Base-by-base conservation (phyloP, 2,113 vertebrate genomes). In the Daubentonia madagascariensis region DNA sequence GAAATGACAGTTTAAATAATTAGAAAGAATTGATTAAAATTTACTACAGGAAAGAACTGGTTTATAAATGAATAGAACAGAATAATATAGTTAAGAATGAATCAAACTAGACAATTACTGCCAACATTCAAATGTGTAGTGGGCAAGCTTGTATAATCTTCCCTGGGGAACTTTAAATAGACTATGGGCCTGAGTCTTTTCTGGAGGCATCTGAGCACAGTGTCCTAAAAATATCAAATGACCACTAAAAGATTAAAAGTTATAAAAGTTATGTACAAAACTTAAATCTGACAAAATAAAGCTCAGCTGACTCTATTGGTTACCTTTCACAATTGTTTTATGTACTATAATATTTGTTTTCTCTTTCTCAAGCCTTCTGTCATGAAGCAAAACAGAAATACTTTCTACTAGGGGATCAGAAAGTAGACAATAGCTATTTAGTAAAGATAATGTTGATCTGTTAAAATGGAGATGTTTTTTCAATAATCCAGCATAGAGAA, bases 151-250 rank as follows among this genome's bases (percentile, higher is more conserved):
- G 35, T 22, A 0, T 80, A 78, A 52, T 68, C 48, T 95, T 88
- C 61, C 57, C 30, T 48, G 35, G 79, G 78, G 54, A 76, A 37
- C 93, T 95, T 91, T 96, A 94, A 92, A 94, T 93, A 97, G 45
- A 89, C 20, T 65, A 10, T 2, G 12, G 20, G 45, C 20, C 75
- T 91, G 25, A 78, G 35, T 43, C 78, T 95, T 94, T 73, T 73
- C 32, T 91, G 76, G 75, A 91, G 45, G 40, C 43, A 45, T 91
- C 92, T 96, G 32, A 97, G 48, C 32, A 48, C 35, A 52, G 20
- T 80, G 80, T 76, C 43, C 96, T 97, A 80, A 97, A 97, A 97
- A 89, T 95, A 89, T 30, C 25, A 2, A 88, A 13, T 73, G 89
- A 89, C 18, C 43, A 22, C 13, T 35, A 72, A 50, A 45, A 80